Percentiles rank a stretch among this genome's conserved stretches.
Conservation (phyloP, 2,888 invertebrate genomes). For the Luperina testacea region DNA sequence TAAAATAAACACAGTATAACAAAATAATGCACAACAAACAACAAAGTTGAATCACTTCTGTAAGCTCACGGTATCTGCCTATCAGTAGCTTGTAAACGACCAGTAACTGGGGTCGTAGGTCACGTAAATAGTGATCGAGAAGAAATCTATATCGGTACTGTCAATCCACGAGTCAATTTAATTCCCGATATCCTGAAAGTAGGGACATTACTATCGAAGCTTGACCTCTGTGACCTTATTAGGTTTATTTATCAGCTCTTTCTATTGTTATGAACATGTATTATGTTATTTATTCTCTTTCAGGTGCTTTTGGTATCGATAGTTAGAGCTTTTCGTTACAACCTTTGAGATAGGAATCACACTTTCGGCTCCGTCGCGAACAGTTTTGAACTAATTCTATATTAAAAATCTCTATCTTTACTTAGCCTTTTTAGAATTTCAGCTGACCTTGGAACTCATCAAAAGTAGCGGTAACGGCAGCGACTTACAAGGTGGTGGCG, state of each 20-base stretch:
- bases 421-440: neutral
- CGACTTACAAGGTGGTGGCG: too few species aligned
- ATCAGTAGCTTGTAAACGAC: constrained; percentile 47
- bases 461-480: too few species aligned
- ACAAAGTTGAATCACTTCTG: constrained; percentile 39
- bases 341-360: neutral
- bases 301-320: neutral
- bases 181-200: constrained; percentile 27
- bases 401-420: neutral
- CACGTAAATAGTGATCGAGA: constrained; percentile 40
- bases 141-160: constrained; percentile 47
- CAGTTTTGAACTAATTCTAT: neutral
- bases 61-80: constrained; percentile 42
- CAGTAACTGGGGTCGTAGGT: constrained; percentile 47
- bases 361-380: neutral
- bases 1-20: neutral
- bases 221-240: constrained; percentile 31
- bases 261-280: neutral
- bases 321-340: neutral
- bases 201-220: constrained; percentile 2
- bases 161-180: constrained; percentile 12
- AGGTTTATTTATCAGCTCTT: constrained; percentile 35
- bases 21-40: constrained; percentile 24
- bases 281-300: neutral
- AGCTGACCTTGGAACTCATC: neutral